A percentile compares a stretch with the other conserved stretches of the same genome.
These are phyloP conservation scores for Rhagologus leucostigma DNA, from an alignment of 2,113 vertebrate species.

Conservation along the genomic window DNA sequence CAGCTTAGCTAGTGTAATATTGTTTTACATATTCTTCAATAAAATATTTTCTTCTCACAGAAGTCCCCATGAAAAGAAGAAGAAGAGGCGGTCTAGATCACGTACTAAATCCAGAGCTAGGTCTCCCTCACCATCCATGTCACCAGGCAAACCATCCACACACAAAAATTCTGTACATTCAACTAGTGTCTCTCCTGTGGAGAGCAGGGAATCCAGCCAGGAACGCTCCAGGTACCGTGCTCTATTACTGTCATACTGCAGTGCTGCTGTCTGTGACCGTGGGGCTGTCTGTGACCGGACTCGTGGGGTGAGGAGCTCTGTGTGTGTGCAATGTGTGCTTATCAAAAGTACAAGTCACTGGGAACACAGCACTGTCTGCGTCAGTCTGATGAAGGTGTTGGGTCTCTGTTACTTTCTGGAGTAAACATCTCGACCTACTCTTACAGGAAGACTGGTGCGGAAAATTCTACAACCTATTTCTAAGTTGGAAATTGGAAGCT, in stretches of 20 bases:
- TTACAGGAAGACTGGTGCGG: not conserved
- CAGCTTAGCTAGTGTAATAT: not conserved
- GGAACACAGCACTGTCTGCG: not conserved
- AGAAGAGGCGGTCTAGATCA: constrained; percentile 76
- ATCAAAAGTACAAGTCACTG: not conserved
- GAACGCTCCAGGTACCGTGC: constrained; percentile 81
- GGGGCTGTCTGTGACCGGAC: not conserved
- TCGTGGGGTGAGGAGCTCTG: not conserved
- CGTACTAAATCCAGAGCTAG: constrained; percentile 76
- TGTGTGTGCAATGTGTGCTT: not conserved
- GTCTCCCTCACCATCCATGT: constrained; percentile 79
- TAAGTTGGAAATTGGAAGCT: not conserved
- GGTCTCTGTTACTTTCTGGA: not conserved
- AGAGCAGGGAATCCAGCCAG: constrained; percentile 89
- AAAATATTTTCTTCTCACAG: constrained; percentile 34
- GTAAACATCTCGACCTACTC: not conserved
- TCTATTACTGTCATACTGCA: not conserved
- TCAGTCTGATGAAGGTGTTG: not conserved
- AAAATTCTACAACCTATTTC: not conserved
- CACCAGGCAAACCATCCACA: constrained; percentile 76
- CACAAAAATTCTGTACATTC: constrained; percentile 75
- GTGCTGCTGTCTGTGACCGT: not conserved
- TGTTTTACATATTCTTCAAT: not conserved
- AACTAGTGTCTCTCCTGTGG: constrained; percentile 84
- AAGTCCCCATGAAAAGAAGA: constrained; percentile 85